Conservation (phyloP, 2,888 invertebrate species). For the Axea sp. region DNA sequence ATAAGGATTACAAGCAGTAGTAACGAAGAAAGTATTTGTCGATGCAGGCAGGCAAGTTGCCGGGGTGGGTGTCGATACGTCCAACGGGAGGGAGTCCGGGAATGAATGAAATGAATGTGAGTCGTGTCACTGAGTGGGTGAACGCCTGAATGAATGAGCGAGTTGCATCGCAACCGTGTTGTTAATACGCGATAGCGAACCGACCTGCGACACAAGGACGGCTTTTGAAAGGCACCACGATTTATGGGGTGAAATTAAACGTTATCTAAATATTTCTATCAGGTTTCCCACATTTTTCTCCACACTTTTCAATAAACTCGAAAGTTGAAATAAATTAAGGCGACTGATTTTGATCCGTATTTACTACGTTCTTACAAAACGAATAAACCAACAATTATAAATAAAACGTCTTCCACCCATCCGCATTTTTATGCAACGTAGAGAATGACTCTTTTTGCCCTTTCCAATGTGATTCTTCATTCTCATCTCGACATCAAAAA, state of each 20-base stretch:
- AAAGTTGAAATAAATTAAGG: too few relatives aligned
- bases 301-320: too few relatives aligned
- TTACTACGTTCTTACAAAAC: too few relatives aligned
- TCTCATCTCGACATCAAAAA: too few relatives aligned
- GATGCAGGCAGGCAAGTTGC: conserved; percentile 52
- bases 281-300: neutral
- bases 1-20: conserved; percentile 52
- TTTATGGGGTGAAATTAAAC: neutral
- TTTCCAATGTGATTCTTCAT: too few relatives aligned
- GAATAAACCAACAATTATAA: too few relatives aligned
- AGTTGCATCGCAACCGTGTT: conserved; percentile 58
- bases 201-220: conserved; percentile 33
- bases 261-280: neutral
- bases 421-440: too few relatives aligned
- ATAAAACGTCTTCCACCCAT: too few relatives aligned
- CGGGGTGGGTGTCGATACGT: conserved; percentile 61
- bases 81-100: conserved; percentile 46
- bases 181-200: conserved; percentile 55
- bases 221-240: conserved; percentile 31
- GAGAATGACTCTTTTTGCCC: too few relatives aligned
- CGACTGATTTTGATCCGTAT: too few relatives aligned
- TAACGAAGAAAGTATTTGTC: conserved; percentile 60
- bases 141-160: conserved; percentile 64
- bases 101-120: conserved; percentile 62
- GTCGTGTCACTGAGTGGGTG: conserved; percentile 63